Conservation (phyloP, 2,888 invertebrate species). For the Odontothrips loti region DNA sequence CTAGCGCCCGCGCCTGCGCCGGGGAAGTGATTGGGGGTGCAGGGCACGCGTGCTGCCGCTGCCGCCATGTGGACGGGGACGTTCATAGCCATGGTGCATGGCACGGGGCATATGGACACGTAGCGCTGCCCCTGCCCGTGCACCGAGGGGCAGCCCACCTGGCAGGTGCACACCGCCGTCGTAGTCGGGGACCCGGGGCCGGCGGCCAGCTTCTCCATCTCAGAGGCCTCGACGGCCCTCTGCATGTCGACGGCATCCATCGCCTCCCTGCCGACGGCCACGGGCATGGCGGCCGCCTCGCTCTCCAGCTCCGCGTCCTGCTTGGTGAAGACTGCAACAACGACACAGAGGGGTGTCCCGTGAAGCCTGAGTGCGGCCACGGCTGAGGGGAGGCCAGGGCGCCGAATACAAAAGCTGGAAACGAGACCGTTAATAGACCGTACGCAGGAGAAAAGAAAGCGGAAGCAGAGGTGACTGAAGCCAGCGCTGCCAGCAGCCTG, state of each 20-base stretch:
- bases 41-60: no score
- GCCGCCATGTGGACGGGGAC: neutral
- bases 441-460: neutral
- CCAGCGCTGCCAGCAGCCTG: no score
- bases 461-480: neutral
- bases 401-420: no score
- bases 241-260: neutral
- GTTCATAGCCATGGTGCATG: neutral
- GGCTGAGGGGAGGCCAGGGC: neutral
- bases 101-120: slow-evolving; percentile 7
- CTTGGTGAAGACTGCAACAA: slow-evolving; percentile 16
- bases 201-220: neutral
- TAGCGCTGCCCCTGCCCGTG: neutral
- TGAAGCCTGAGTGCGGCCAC: neutral
- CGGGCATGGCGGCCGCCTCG: neutral
- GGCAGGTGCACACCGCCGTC: neutral
- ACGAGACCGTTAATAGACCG: no score
- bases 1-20: neutral
- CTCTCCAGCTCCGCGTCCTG: slow-evolving; percentile 24
- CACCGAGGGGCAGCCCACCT: neutral
- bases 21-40: no score
- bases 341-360: neutral
- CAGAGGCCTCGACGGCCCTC: neutral
- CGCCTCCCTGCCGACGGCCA: neutral
- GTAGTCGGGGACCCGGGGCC: neutral